Evolutionary conservation across 2,113 vertebrate species (phyloP).

Genomic region (Gasterosteus aculeatus): DNA sequence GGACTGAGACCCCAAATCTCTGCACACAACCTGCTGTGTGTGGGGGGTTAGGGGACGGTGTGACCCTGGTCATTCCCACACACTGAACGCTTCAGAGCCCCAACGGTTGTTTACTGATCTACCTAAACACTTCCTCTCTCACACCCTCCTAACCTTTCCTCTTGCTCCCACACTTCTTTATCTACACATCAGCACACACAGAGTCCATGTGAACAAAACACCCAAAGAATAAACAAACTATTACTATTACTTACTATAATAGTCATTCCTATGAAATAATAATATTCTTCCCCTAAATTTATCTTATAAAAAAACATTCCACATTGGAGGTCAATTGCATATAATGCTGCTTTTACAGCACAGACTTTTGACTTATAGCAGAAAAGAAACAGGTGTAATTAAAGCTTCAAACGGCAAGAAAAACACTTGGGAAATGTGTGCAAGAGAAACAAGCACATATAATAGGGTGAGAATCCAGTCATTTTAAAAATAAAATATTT

Average conservation of each 20-base stretch:
- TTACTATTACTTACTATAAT: background rate
- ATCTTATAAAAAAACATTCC: background rate
- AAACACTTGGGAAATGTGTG: no score
- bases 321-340: background rate
- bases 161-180: slow-evolving; percentile 46
- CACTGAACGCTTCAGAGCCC: slow-evolving; percentile 54
- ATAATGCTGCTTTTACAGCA: background rate
- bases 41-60: background rate
- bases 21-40: slow-evolving; percentile 3
- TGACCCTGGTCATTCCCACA: slow-evolving; percentile 48
- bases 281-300: background rate
- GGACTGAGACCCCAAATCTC: slow-evolving; percentile 47
- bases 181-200: slow-evolving; percentile 10
- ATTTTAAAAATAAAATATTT: no score
- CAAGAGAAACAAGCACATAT: no score
- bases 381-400: no score
- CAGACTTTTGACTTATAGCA: background rate
- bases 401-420: no score
- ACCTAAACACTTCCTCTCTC: slow-evolving; percentile 72
- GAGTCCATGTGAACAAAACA: slow-evolving; percentile 5
- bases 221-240: background rate
- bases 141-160: slow-evolving; percentile 46
- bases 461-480: no score
- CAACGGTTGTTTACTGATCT: slow-evolving; percentile 59
- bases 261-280: background rate